These are phyloP conservation scores for Cryptus viduatorius DNA, from an alignment of 2,888 invertebrate species.

Conservation along the genomic window DNA sequence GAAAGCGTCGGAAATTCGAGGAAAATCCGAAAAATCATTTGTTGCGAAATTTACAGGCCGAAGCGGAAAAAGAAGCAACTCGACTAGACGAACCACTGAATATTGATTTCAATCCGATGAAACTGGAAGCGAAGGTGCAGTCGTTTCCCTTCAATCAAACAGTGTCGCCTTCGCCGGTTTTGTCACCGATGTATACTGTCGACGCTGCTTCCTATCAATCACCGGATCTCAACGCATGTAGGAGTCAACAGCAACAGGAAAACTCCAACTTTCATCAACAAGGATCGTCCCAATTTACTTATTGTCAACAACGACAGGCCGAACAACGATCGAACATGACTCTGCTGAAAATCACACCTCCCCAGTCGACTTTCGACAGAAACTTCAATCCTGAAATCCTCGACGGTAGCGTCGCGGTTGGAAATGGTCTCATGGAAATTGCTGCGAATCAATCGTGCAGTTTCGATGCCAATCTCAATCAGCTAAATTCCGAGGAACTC, in stretches of 20 bases:
- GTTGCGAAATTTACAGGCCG: conserved; percentile 37
- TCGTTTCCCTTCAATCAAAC: conserved; percentile 17
- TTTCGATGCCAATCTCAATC: conserved; percentile 56
- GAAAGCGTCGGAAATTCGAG: conserved; percentile 56
- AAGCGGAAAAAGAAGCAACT: conserved; percentile 30
- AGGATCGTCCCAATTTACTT: neutral
- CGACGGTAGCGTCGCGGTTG: conserved; percentile 1
- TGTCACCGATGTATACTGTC: neutral
- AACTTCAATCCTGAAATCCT: conserved; percentile 26
- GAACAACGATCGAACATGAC: conserved; percentile 15
- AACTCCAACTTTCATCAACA: conserved; percentile 14
- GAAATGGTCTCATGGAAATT: conserved; percentile 29
- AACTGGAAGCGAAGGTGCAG: conserved; percentile 28
- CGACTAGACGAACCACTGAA: conserved; percentile 13
- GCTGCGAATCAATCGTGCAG: conserved; percentile 17
- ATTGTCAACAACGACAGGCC: conserved; percentile 27
- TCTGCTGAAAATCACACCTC: conserved; percentile 27
- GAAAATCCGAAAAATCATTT: conserved; percentile 32
- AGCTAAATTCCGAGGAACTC: conserved; percentile 58
- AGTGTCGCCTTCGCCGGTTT: neutral
- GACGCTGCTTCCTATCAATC: conserved; percentile 23
- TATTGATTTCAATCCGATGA: conserved; percentile 22
- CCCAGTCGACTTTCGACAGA: neutral
- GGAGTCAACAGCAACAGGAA: conserved; percentile 7
- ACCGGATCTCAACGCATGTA: conserved; percentile 5